Evolutionary conservation across 1,140 invertebrate species (phyloP), one percentile per base, ranked within the genome.

Genomic region (Bicyclus anynana): DNA sequence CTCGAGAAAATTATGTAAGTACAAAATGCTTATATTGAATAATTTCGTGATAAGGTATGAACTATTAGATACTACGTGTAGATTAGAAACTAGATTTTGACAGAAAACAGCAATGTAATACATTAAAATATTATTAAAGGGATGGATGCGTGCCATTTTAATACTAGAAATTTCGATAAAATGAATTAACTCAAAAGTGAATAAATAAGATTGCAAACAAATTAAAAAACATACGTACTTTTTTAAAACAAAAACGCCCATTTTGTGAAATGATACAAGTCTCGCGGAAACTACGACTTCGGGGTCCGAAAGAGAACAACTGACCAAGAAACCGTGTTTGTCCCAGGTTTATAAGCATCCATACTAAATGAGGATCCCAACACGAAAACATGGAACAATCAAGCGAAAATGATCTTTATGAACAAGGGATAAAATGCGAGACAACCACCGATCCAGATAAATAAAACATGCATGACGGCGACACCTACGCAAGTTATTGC

Each of bases 401-500:
- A 35, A 53, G 55, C 59, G 51, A 74, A 69, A 63, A 60, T 33
- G 33, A 35, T 52, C 53, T 65, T 73, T 79, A 69, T 68, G 5
- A 26, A 47, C 16, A 55, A 26, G 42, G 6, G 33, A 63, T 33
- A 57, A 74, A 72, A 64, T 26, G 48, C 38, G 47, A 64, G 44
- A 42, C 48, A 18, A 53, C 35, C 26, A 9, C 40, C 55, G 67
- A 12, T 61, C 67, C 59, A 68, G 70, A 85, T 85, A 78, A 74
- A 85, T 85, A 71, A 81, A 72, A 77, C 77, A 83, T 55, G 23
- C 56, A 55, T 80, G 77, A 78, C 76, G 75, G 50, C 21, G 48
- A 64, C 53, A 67, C 52, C 66, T 67, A 80, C 79, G 72, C 58
- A 75, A 79, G 70, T 73, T 66, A 75, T 74, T 78, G 80, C 70